Percentiles rank a stretch among this genome's conserved stretches.
Evolutionary conservation across 2,797 vertebrate species (phyloP).

Genomic region (Ciconia nigra): DNA sequence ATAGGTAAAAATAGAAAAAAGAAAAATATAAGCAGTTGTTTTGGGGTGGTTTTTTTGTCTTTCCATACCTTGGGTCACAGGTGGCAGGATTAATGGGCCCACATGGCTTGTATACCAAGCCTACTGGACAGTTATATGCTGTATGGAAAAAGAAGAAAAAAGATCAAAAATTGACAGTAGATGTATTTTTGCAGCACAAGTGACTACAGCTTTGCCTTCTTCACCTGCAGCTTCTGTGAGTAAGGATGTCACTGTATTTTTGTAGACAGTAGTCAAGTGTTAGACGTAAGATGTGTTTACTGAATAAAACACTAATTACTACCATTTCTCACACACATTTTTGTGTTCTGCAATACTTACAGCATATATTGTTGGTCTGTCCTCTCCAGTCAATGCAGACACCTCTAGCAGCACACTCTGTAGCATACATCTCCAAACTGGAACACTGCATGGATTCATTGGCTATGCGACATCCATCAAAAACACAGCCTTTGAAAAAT

Average conservation of each 20-base stretch:
- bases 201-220: not conserved
- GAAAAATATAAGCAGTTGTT: not conserved
- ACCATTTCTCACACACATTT: not conserved
- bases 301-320: not conserved
- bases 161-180: not conserved
- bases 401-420: constrained; percentile 62
- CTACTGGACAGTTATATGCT: constrained; percentile 71
- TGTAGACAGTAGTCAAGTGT: not conserved
- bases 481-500: constrained; percentile 70
- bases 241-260: not conserved
- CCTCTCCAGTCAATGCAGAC: constrained; percentile 75
- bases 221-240: not conserved
- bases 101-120: constrained; percentile 69
- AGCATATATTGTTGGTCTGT: constrained; percentile 54
- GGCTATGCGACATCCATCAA: constrained; percentile 60
- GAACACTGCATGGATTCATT: constrained; percentile 52
- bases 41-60: not conserved
- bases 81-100: constrained; percentile 55
- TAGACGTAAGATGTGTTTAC: not conserved
- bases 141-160: not conserved
- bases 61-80: constrained; percentile 69
- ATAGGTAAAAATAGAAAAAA: not conserved
- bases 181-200: not conserved
- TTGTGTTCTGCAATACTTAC: constrained; percentile 66
- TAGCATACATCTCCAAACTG: constrained; percentile 72